phyloP scores from a whole-genome alignment of 1,140 invertebrate genomes.

The Heterodera schachtii region DNA sequence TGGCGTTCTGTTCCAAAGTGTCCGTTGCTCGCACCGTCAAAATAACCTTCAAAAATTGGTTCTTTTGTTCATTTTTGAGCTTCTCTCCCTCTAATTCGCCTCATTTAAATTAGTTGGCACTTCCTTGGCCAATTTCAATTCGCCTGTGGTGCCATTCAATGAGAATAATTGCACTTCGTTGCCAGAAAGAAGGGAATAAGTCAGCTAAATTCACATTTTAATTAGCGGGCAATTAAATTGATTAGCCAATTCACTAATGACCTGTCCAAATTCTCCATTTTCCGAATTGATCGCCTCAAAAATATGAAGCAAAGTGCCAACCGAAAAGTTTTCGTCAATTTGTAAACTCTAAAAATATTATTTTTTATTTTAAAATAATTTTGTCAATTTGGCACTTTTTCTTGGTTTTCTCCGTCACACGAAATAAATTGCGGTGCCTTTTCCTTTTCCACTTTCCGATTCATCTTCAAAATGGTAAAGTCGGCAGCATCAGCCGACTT shows the following conservation, averaged over 20 bases:
- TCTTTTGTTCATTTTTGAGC: not conserved
- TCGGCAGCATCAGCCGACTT: not conserved
- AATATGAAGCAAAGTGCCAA: not conserved
- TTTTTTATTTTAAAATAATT: not conserved
- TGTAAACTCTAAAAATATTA: not conserved
- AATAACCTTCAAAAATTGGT: not conserved
- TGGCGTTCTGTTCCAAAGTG: not conserved
- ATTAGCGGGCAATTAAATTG: not conserved
- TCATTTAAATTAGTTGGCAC: conserved; percentile 15
- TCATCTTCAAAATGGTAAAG: conserved; percentile 16
- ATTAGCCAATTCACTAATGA: not conserved
- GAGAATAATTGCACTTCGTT: not conserved
- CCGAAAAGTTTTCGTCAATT: conserved; percentile 16
- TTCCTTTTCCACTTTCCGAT: conserved; percentile 21
- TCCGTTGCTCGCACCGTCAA: not conserved
- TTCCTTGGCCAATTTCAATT: conserved; percentile 16
- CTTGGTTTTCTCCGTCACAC: not conserved
- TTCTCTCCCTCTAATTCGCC: not conserved
- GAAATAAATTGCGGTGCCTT: conserved; percentile 4
- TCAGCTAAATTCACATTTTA: not conserved
- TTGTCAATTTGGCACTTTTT: not conserved
- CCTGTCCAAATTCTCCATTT: conserved; percentile 7
- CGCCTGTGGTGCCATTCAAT: conserved; percentile 6
- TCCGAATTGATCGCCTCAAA: conserved; percentile 26
- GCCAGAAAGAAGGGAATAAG: conserved; percentile 18